phyloP scores from a whole-genome alignment of 1,140 invertebrate species.

The Diachasma alloeum region DNA sequence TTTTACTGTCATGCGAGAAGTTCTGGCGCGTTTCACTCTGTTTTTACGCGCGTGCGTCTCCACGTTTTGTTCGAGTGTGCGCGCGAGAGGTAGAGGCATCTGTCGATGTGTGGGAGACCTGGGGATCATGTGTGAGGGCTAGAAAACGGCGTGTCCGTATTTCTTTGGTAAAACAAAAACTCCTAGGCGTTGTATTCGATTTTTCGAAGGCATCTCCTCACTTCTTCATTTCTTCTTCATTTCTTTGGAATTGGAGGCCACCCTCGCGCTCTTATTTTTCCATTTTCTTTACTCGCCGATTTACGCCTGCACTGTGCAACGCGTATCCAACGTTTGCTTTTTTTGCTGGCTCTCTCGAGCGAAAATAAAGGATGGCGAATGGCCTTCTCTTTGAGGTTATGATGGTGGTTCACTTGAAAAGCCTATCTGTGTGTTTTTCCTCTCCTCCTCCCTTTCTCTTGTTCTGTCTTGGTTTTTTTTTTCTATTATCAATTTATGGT shows the following conservation, averaged over 20 bases:
- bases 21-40: constrained; percentile 4
- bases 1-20: constrained; percentile 9
- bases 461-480: too few species aligned
- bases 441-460: background rate
- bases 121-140: background rate
- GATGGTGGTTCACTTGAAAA: background rate
- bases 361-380: background rate
- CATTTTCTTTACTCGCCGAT: too few species aligned
- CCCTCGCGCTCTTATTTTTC: too few species aligned
- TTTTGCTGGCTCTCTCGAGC: background rate
- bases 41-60: constrained; percentile 9
- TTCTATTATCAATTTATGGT: background rate
- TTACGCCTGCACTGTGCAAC: too few species aligned
- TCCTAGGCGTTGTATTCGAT: too few species aligned
- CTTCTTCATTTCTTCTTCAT: too few species aligned
- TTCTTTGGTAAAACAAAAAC: background rate
- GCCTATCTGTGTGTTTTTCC: background rate
- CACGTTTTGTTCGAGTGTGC: background rate
- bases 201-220: too few species aligned
- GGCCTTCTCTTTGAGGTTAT: background rate
- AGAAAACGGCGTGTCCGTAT: background rate
- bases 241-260: too few species aligned
- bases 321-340: background rate
- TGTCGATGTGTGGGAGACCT: background rate
- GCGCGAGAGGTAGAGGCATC: background rate